Conservation (phyloP, 2,888 invertebrate species). For the Balanococcus diminutus region DNA sequence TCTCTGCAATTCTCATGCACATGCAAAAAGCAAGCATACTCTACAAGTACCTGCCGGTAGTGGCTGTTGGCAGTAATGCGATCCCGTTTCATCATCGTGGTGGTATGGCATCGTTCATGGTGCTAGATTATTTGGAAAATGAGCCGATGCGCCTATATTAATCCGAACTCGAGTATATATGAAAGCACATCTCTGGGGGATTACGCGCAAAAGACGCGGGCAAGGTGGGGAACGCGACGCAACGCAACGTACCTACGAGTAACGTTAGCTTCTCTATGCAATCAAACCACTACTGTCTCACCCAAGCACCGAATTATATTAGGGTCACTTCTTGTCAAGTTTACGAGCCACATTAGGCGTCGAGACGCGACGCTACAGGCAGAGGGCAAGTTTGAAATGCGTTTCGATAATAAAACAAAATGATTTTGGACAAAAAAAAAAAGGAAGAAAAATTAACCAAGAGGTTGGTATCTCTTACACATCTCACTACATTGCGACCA, state of each 20-base stretch:
- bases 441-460: not conserved
- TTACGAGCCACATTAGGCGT: not conserved
- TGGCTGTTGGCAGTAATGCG: not conserved
- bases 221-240: not conserved
- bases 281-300: not conserved
- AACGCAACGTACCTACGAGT: not conserved
- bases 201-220: not conserved
- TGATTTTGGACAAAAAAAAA: not conserved
- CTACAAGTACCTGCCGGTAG: not conserved
- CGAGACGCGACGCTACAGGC: not conserved
- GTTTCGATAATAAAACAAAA: constrained; percentile 10
- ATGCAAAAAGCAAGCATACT: not conserved
- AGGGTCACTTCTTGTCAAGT: constrained; percentile 31
- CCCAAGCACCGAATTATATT: not conserved
- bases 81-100: not conserved
- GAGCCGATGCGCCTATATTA: constrained; percentile 31
- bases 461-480: not conserved
- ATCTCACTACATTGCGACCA: not conserved
- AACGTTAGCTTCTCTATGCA: not conserved
- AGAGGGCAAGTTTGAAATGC: not conserved
- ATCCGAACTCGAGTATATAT: not conserved
- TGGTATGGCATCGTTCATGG: too few species aligned
- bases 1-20: too few species aligned
- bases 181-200: constrained; percentile 29
- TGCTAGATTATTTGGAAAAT: not conserved